These are phyloP conservation scores for Neria commutata DNA, from an alignment of 2,888 invertebrate genomes.

Conservation along the genomic window DNA sequence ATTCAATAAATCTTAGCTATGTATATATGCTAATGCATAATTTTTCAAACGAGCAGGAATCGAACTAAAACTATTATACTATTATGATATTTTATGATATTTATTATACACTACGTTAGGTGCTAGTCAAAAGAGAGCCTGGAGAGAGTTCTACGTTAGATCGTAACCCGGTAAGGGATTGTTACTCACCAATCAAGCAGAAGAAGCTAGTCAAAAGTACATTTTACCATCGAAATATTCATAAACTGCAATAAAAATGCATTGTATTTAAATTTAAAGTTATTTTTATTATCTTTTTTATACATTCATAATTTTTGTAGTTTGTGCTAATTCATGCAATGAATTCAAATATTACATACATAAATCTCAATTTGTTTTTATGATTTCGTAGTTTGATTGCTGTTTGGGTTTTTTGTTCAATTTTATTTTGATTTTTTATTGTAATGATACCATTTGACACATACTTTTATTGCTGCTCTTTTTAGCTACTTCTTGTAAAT, in stretches of 20 bases:
- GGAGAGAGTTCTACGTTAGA: conserved; percentile 23
- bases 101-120: background rate
- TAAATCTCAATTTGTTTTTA: conserved; percentile 27
- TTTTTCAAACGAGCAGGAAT: no score
- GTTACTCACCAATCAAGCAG: conserved; percentile 1
- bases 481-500: background rate
- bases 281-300: conserved; percentile 33
- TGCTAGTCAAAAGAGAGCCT: conserved; percentile 5
- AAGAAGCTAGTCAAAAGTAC: no score
- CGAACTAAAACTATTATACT: no score
- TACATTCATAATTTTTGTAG: conserved; percentile 51
- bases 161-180: no score
- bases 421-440: conserved; percentile 39
- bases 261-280: conserved; percentile 21
- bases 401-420: conserved; percentile 29
- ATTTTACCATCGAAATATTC: no score
- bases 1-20: no score
- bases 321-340: conserved; percentile 51
- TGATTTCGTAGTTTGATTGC: conserved; percentile 39
- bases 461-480: background rate
- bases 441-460: conserved; percentile 25
- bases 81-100: background rate
- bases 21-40: no score
- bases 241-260: background rate
- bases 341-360: conserved; percentile 36